A percentile compares a stretch with the other conserved stretches of the same genome.
phyloP scores from a whole-genome alignment of 2,888 invertebrate species.

The Tenthredo notha region DNA sequence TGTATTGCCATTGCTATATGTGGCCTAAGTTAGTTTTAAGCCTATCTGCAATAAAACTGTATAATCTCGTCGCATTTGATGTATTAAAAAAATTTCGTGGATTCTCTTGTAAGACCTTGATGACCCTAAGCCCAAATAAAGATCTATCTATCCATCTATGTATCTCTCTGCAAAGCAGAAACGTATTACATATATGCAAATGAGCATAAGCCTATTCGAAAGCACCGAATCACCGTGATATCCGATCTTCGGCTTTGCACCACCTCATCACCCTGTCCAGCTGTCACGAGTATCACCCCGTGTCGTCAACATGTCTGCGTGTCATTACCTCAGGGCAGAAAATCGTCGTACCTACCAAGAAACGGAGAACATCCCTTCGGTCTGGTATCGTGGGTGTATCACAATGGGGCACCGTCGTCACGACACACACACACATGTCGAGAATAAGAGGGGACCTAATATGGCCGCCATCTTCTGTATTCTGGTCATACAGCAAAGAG shows the following conservation, averaged over 20 bases:
- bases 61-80: background rate
- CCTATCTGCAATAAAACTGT: background rate
- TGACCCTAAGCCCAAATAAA: background rate
- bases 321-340: background rate
- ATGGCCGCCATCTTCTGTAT: constrained; percentile 77
- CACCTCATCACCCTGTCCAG: background rate
- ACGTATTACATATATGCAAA: background rate
- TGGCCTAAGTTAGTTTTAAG: background rate
- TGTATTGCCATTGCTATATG: background rate
- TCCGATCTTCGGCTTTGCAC: background rate
- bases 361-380: constrained; percentile 27
- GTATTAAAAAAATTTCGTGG: background rate
- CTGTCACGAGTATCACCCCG: background rate
- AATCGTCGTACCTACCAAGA: constrained; percentile 32
- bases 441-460: constrained; percentile 64
- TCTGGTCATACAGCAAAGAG: constrained; percentile 70
- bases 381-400: constrained; percentile 42
- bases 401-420: constrained; percentile 46
- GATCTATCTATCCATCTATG: background rate
- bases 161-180: background rate
- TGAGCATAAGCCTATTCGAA: background rate
- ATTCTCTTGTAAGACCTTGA: background rate
- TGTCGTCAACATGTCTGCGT: background rate
- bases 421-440: constrained; percentile 43
- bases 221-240: constrained; percentile 33